A percentile compares a stretch with the other conserved stretches of the same genome.
Conservation (phyloP, 2,113 vertebrate genomes). For the Microcebus lehilahytsara region DNA sequence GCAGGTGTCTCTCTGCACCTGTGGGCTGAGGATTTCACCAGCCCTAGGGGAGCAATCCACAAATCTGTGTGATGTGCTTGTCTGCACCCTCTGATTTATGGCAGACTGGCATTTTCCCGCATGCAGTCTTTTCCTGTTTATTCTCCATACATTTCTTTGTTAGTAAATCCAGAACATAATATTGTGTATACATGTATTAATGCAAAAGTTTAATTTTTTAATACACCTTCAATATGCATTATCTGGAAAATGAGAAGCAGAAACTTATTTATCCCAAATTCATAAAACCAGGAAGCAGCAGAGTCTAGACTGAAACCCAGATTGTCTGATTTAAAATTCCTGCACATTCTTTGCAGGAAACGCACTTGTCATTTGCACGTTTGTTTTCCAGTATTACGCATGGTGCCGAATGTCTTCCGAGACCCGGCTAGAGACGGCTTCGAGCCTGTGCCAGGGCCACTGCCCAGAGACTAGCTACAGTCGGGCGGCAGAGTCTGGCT, state of each 20-base stretch:
- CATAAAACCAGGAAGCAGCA: neutral
- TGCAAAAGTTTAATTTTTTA: neutral
- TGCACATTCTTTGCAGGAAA: neutral
- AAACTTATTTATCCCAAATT: neutral
- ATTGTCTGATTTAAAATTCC: neutral
- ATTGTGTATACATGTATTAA: neutral
- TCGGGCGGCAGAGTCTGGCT: neutral
- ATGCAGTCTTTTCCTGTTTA: neutral
- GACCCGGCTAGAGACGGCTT: neutral
- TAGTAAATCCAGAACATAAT: neutral
- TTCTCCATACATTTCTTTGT: neutral
- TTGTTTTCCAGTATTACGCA: too few species aligned
- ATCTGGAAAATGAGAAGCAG: neutral
- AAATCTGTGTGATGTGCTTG: rapidly evolving
- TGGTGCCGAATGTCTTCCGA: neutral
- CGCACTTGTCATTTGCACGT: neutral
- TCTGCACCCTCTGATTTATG: neutral
- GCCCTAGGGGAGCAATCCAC: neutral
- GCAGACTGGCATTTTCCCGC: neutral
- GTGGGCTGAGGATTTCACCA: too few species aligned
- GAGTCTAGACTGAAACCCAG: neutral
- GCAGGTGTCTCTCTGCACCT: neutral
- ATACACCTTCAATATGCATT: neutral
- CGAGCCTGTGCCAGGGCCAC: neutral
- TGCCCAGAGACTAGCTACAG: rapidly evolving